These are phyloP conservation scores for Dasypogon diadema DNA, from an alignment of 2,888 invertebrate species.

Conservation along the genomic window DNA sequence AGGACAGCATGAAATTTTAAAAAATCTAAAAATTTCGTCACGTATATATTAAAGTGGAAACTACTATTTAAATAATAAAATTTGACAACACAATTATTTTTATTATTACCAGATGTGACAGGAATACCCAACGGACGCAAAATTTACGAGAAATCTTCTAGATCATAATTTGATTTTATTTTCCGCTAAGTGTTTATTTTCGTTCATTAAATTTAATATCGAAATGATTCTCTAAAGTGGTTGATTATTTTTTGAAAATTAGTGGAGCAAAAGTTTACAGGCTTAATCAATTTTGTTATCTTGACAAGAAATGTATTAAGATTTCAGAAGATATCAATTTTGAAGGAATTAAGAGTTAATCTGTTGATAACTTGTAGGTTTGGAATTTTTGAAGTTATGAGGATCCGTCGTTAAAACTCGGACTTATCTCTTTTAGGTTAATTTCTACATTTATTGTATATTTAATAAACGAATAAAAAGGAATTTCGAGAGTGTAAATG, in stretches of 20 bases:
- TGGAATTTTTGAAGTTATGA: no score
- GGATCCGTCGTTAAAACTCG: no score
- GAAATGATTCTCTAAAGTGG: neutral
- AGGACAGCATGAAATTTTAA: no score
- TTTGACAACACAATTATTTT: constrained; percentile 41
- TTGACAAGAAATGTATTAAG: neutral
- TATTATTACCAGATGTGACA: constrained; percentile 1
- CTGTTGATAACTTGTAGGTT: no score
- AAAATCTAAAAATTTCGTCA: no score
- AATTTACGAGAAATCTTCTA: neutral
- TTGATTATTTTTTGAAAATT: neutral
- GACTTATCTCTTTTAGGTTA: no score
- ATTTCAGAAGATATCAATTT: no score
- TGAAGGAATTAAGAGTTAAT: no score
- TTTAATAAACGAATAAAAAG: no score
- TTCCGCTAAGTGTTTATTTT: neutral
- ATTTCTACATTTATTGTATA: no score
- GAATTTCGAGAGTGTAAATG: no score
- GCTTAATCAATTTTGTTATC: neutral
- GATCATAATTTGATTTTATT: neutral
- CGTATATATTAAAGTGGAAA: neutral
- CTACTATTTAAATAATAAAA: constrained; percentile 38
- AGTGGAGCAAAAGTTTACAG: neutral
- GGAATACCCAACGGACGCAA: neutral
- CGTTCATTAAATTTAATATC: neutral